phyloP scores from a whole-genome alignment of 2,797 vertebrate genomes.

The Molossus alvarezi region DNA sequence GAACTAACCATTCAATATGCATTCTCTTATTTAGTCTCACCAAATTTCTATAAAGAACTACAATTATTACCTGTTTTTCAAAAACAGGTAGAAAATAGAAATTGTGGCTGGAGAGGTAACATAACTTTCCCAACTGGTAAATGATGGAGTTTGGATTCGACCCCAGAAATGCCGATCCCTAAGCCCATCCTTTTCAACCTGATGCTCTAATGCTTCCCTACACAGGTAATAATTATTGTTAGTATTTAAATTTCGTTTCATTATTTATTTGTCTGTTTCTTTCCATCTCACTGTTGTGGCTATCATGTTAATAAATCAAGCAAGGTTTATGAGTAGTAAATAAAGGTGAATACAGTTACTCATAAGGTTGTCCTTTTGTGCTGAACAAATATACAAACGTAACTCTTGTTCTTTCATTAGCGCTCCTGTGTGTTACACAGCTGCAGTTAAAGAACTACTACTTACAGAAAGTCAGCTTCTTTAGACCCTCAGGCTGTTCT shows the following conservation, averaged over 20 bases:
- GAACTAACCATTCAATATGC: background rate
- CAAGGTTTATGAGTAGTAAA: conserved; percentile 9
- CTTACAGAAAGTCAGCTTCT: conserved; percentile 3
- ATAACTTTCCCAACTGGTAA: background rate
- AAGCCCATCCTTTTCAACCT: background rate
- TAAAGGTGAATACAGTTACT: conserved; percentile 32
- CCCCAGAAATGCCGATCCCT: background rate
- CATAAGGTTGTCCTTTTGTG: conserved; percentile 19
- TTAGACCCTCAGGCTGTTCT: background rate
- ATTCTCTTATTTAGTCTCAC: conserved; percentile 30
- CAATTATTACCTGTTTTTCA: background rate
- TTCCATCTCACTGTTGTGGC: conserved; percentile 13
- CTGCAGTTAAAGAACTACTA: conserved; percentile 27
- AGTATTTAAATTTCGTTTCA: background rate
- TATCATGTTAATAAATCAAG: background rate
- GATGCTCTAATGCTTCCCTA: background rate
- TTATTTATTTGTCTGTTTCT: conserved; percentile 22
- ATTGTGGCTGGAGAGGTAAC: background rate
- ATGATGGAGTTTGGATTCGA: background rate
- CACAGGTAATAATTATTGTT: background rate
- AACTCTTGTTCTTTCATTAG: conserved; percentile 27
- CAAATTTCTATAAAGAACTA: background rate
- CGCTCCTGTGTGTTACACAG: background rate
- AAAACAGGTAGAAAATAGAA: too few species aligned
- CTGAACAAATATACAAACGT: background rate